Base-by-base conservation (phyloP, 1,140 invertebrate species). In the Heliconius hermathena region DNA sequence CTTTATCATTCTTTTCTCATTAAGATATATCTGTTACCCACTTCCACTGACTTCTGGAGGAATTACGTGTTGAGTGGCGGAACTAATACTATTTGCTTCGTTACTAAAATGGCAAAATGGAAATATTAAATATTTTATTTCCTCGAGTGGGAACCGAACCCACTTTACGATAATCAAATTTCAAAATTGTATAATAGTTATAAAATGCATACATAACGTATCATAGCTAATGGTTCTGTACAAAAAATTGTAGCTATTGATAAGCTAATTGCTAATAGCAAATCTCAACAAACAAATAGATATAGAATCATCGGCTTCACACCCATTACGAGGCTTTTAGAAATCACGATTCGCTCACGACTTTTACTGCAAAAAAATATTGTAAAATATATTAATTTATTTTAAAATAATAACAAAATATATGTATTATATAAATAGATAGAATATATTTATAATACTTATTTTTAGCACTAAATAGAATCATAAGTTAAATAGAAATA, bases 221-320 rank as follows among this genome's bases (percentile, higher is more conserved):
- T 77, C 57, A 73, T 71, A 79, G 77, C 70, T 76, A 74, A 74
- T 57, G 36, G 66, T 46, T 41, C 29, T 41, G 38, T 60, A 80
- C 80, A 85, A 85, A 83, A 82, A 81, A 77, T 82, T 70, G 76
- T 38, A 41, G 71, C 84, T 70, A 84, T 82, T 83, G 88, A 91
- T 91, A 93, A 90, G 87, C 81, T 91, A 92, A 93, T 91, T 92
- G 88, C 84, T 74, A 87, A 86, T 81, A 86, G 80, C 83, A 80
- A 79, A 74, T 85, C 84, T 84, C 78, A 72, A 85, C 86, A 84
- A 88, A 87, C 85, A 86, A 83, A 83, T 79, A 80, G 83, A 87
- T 88, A 91, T 90, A 86, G 85, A 82, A 91, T 91, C 84, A 80
- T 77, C 82, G 74, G 77, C 79, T 88, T 88, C 87, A 86, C 88